Percentiles rank a stretch among this genome's conserved stretches.
phyloP scores from a whole-genome alignment of 2,113 vertebrate genomes.

The Menidia beryllina region DNA sequence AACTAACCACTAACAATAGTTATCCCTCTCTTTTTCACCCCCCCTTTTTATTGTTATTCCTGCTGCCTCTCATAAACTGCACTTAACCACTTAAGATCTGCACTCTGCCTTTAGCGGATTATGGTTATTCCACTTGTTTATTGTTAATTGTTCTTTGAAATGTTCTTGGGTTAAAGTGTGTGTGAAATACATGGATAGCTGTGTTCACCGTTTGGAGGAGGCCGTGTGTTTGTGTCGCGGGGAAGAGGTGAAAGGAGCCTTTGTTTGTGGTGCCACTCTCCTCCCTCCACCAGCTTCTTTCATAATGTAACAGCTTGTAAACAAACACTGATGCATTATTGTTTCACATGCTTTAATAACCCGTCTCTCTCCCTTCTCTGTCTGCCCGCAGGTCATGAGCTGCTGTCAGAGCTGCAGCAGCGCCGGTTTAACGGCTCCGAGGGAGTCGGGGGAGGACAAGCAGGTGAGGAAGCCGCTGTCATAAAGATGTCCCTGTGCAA shows the following conservation, averaged over 20 bases:
- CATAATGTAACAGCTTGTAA: conserved; percentile 39
- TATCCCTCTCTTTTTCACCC: too few species aligned
- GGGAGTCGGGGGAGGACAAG: conserved; percentile 79
- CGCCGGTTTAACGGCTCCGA: conserved; percentile 95
- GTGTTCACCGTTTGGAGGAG: conserved; percentile 18
- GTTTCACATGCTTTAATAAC: conserved; percentile 30
- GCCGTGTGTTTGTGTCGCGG: conserved; percentile 26
- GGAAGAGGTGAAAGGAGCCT: conserved; percentile 56
- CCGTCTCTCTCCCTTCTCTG: neutral
- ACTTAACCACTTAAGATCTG: too few species aligned
- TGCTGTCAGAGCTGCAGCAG: conserved; percentile 96
- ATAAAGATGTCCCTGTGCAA: conserved; percentile 2
- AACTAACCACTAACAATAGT: too few species aligned
- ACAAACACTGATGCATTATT: conserved; percentile 47
- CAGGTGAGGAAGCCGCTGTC: conserved; percentile 60
- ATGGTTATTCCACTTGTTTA: too few species aligned
- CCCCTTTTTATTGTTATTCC: too few species aligned
- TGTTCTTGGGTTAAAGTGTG: too few species aligned
- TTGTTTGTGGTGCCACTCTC: conserved; percentile 65
- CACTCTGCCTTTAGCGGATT: too few species aligned
- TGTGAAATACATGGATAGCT: too few species aligned
- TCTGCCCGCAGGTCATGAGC: conserved; percentile 88
- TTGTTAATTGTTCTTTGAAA: too few species aligned
- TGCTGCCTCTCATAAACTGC: too few species aligned
- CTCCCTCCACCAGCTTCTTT: conserved; percentile 43